Evolutionary conservation across 2,797 vertebrate genomes (phyloP).

Genomic region (Tenualosa ilisha): DNA sequence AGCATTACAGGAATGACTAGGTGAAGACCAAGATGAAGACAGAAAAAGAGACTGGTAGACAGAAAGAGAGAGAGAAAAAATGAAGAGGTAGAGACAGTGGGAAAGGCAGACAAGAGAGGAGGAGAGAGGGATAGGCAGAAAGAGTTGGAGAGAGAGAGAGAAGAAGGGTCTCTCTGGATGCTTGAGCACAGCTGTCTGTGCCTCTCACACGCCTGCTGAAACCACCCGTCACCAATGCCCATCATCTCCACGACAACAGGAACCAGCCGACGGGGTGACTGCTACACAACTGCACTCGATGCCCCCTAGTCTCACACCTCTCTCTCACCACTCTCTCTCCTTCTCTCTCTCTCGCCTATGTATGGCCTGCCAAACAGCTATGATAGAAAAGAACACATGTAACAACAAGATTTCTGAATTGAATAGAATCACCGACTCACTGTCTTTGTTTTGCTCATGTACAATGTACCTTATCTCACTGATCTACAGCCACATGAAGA

Average conservation of each 20-base stretch:
- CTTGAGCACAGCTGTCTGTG: constrained; percentile 44
- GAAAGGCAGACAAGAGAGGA: neutral
- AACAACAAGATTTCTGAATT: neutral
- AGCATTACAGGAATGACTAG: neutral
- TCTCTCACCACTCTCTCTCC: neutral
- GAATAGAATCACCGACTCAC: neutral
- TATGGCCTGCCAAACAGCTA: neutral
- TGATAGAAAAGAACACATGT: neutral
- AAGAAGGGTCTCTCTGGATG: constrained; percentile 22
- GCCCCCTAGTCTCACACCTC: neutral
- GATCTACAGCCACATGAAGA: no score
- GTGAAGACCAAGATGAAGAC: neutral
- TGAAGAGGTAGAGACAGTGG: neutral
- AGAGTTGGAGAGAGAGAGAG: neutral
- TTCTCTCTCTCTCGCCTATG: neutral
- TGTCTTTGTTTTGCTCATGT: no score
- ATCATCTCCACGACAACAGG: constrained; percentile 49
- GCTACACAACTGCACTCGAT: constrained; percentile 21
- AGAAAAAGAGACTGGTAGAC: neutral
- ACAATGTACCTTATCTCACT: no score
- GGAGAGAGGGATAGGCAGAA: neutral
- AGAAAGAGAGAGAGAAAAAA: neutral
- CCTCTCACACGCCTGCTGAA: constrained; percentile 44
- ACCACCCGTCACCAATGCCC: constrained; percentile 43
- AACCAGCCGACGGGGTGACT: constrained; percentile 37